A percentile compares a stretch with the other conserved stretches of the same genome.
Conservation (phyloP, 1,140 invertebrate genomes). For the Nebria ingens region DNA sequence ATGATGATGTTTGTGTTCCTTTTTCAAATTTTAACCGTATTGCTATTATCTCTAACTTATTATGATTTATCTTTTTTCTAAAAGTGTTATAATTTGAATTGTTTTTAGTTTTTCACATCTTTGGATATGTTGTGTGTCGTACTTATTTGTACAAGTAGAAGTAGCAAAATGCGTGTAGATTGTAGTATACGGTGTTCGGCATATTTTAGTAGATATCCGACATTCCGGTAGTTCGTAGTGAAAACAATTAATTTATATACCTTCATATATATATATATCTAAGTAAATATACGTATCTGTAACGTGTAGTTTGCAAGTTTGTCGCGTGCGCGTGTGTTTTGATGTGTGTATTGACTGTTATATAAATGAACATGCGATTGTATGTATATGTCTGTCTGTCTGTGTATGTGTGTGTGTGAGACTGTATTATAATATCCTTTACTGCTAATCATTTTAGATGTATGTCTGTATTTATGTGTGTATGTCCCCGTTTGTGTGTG, state of each 20-base stretch:
- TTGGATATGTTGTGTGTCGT: not conserved
- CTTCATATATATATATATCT: not conserved
- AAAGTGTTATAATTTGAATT: too few species aligned
- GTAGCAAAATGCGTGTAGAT: too few species aligned
- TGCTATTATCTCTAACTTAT: too few species aligned
- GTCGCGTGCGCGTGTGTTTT: too few species aligned
- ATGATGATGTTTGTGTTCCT: not conserved
- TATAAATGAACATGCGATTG: too few species aligned
- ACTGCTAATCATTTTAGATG: not conserved
- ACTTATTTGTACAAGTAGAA: too few species aligned
- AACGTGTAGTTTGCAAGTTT: too few species aligned
- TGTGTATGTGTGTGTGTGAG: not conserved
- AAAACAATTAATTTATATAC: not conserved
- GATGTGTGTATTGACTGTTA: too few species aligned
- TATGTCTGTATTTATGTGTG: not conserved
- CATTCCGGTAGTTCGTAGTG: not conserved
- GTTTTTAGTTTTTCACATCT: not conserved
- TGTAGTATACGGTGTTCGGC: not conserved
- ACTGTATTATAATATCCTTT: not conserved
- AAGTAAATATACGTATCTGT: too few species aligned
- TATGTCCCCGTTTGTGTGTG: not conserved
- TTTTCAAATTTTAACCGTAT: not conserved
- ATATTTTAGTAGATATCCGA: not conserved
- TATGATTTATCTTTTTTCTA: too few species aligned
- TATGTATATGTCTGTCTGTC: too few species aligned